Evolutionary conservation across 2,113 vertebrate species (phyloP).

Genomic region (Anthoscopus minutus): DNA sequence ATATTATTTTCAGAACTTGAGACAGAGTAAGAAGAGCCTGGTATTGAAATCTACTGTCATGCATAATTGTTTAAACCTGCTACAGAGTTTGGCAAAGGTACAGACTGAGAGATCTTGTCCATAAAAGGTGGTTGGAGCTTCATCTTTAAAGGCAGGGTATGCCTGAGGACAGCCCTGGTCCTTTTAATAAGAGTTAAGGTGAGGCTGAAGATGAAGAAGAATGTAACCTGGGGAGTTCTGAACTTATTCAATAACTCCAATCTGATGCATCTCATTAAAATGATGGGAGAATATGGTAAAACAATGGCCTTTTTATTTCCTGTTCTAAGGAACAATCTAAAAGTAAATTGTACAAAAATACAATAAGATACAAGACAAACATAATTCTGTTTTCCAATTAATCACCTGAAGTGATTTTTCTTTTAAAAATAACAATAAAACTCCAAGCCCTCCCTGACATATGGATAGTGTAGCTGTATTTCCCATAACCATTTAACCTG

Average conservation of each 20-base stretch:
- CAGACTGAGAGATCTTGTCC: background rate
- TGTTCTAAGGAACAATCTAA: background rate
- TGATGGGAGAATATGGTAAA: background rate
- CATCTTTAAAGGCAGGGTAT: background rate
- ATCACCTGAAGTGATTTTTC: background rate
- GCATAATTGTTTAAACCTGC: constrained; percentile 24
- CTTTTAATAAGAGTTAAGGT: background rate
- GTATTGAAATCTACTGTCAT: background rate
- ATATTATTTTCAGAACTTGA: constrained; percentile 32
- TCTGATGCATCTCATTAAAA: background rate
- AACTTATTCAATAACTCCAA: background rate
- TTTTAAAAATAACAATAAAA: background rate
- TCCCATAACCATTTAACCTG: background rate
- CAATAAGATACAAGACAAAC: background rate
- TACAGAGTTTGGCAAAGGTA: background rate
- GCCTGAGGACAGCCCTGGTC: background rate
- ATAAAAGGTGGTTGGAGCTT: background rate
- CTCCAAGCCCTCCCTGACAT: background rate
- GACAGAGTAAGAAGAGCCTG: background rate
- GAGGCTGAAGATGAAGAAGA: background rate
- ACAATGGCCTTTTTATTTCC: background rate
- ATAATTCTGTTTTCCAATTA: background rate
- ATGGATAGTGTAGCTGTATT: background rate
- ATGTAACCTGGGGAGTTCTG: background rate
- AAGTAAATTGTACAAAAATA: background rate